Evolutionary conservation across 2,888 invertebrate genomes (phyloP).

Genomic region (Teleiodes luculella): DNA sequence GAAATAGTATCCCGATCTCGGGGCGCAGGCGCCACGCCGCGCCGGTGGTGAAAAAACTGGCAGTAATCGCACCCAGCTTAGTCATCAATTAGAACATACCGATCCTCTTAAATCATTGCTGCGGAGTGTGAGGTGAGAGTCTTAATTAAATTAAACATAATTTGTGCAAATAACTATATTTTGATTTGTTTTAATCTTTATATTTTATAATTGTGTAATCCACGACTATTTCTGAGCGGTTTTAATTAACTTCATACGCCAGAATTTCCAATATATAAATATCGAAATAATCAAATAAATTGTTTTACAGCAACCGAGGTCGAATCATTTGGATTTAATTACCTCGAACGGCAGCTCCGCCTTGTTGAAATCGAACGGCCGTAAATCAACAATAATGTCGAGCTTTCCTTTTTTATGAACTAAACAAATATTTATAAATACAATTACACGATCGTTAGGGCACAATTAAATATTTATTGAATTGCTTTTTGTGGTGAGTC

Average conservation of each 20-base stretch:
- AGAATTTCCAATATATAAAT: not conserved
- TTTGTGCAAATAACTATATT: not conserved
- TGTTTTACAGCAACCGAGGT: conserved; percentile 46
- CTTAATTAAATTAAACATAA: not conserved
- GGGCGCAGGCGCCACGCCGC: conserved; percentile 56
- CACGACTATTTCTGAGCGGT: no score
- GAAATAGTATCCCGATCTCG: conserved; percentile 55
- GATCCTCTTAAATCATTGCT: conserved; percentile 37
- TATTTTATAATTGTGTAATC: no score
- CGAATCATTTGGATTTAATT: conserved; percentile 68
- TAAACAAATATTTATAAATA: conserved; percentile 70
- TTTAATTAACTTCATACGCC: not conserved
- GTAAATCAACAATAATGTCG: conserved; percentile 65
- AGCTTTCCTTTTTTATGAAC: conserved; percentile 56
- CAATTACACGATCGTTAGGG: conserved; percentile 71
- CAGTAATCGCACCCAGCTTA: conserved; percentile 47
- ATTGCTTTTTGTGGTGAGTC: conserved; percentile 37
- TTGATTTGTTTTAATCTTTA: no score
- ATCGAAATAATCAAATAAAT: not conserved
- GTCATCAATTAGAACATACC: conserved; percentile 50
- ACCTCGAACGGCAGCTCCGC: conserved; percentile 60
- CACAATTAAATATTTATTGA: conserved; percentile 49
- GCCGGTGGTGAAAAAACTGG: conserved; percentile 37
- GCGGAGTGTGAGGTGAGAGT: not conserved
- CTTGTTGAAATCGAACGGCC: conserved; percentile 52